Conservation (phyloP, 2,113 vertebrate species). For the Heliornis fulica region DNA sequence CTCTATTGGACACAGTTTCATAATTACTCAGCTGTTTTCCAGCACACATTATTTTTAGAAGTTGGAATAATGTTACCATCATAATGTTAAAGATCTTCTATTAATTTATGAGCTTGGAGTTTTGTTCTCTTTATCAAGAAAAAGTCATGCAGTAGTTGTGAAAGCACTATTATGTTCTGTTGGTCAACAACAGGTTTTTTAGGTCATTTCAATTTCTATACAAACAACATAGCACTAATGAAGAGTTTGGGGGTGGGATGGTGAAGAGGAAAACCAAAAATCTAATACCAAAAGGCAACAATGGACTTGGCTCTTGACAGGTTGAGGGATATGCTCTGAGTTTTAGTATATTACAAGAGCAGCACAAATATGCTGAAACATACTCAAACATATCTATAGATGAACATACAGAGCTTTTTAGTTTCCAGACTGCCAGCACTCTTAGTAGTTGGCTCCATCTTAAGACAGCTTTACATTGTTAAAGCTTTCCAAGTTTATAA, state of each 20-base stretch:
- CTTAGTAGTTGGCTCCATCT: slow-evolving; percentile 51
- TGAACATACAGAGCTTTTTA: slow-evolving; percentile 50
- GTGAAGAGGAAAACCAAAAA: neutral
- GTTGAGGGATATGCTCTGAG: neutral
- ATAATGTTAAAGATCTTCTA: neutral
- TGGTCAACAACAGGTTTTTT: neutral
- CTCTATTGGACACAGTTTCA: neutral
- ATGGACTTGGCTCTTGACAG: slow-evolving; percentile 21
- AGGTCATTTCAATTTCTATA: neutral
- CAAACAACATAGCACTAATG: neutral
- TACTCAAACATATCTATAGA: slow-evolving; percentile 63
- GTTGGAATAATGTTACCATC: neutral
- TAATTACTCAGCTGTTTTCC: neutral
- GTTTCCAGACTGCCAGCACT: slow-evolving; percentile 54
- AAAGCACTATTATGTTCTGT: neutral
- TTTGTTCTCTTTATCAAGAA: neutral
- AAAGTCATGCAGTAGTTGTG: neutral
- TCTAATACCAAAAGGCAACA: slow-evolving; percentile 13
- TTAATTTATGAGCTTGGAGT: neutral
- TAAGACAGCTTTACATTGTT: slow-evolving; percentile 64
- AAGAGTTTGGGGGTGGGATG: neutral
- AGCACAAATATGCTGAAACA: slow-evolving; percentile 64
- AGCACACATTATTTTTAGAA: neutral
- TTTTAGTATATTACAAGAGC: slow-evolving; percentile 42
- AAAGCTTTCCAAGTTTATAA: slow-evolving; percentile 69